Evolutionary conservation across 2,113 vertebrate genomes (phyloP).

Genomic region (Macheiramphus alcinus): DNA sequence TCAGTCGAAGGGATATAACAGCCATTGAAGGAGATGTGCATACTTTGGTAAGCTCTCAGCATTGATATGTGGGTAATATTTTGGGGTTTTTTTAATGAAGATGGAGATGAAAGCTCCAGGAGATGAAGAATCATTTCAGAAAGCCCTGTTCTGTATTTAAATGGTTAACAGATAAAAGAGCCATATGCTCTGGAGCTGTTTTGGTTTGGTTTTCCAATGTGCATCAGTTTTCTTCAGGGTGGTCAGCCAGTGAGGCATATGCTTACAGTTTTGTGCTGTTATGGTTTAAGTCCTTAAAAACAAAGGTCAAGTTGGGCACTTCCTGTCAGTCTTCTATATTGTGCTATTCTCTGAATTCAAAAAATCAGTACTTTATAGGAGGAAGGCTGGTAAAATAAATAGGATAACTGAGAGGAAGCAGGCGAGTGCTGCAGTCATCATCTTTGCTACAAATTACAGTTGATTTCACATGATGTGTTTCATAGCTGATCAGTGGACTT

Average conservation of each 20-base stretch:
- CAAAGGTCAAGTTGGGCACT: neutral
- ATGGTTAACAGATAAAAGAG: neutral
- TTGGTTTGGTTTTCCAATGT: neutral
- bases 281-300: neutral
- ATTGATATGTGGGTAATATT: neutral
- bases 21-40: slow-evolving; percentile 73
- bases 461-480: neutral
- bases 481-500: neutral
- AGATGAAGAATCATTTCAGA: neutral
- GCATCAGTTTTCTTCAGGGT: neutral
- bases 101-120: neutral
- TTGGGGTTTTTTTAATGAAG: neutral
- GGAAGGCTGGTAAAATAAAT: neutral
- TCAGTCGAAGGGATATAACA: slow-evolving; percentile 78
- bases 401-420: neutral
- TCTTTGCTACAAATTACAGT: neutral
- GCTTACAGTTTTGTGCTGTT: neutral
- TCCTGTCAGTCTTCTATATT: neutral
- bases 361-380: neutral
- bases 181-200: neutral
- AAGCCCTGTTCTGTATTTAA: neutral
- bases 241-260: neutral
- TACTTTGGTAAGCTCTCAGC: slow-evolving; percentile 78
- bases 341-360: neutral
- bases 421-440: neutral